Base-by-base conservation (phyloP, 2,113 vertebrate genomes). In the Python bivittatus region DNA sequence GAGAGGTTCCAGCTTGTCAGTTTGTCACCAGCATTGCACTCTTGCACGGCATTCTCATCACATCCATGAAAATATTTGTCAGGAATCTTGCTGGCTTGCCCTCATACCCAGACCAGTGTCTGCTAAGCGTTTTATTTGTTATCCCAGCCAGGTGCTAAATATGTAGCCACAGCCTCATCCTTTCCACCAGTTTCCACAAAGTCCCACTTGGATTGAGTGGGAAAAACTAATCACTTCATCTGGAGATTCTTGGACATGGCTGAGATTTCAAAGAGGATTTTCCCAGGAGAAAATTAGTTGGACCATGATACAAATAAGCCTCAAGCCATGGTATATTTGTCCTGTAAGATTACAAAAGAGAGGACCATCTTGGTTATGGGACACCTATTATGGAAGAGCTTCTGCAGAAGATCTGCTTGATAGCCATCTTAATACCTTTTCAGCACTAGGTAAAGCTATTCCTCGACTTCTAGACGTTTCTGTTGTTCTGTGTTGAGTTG, bases 71-170 rank as follows among this genome's bases (percentile, higher is more conserved):
- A 48, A 1, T 29, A 93, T 90, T 44, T 95, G 86, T 94, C 90
- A 22, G 90, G 95, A 95, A 79, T 33, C 93, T 33, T 93, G 57
- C 95, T 92, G 60, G 3, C 95, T 92, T 88, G 64, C 61, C 0
- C 84, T 7, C 54, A 88, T 87, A 42, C 53, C 68, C 93, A 94
- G 84, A 68, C 0, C 7, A 1, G 93, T 0, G 0, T 61, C 44
- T 83, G 86, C 52, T 23, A 85, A 85, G 84, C 2, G 9, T 91
- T 95, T 96, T 92, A 86, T 94, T 95, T 93, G 56, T 29, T 38
- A 6, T n/a, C 90, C 58, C 2, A 0, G 2, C 61, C 90, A 88
- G 90, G 94, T 90, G 89, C 15, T 58, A 93, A 94, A 86, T 91
- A 92, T 92, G 90, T 90, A 88, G 33, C 0, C 85, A 85, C 4